Percentiles rank a stretch among this genome's conserved stretches.
phyloP scores from a whole-genome alignment of 2,113 vertebrate species.

The Dromiciops gliroides region DNA sequence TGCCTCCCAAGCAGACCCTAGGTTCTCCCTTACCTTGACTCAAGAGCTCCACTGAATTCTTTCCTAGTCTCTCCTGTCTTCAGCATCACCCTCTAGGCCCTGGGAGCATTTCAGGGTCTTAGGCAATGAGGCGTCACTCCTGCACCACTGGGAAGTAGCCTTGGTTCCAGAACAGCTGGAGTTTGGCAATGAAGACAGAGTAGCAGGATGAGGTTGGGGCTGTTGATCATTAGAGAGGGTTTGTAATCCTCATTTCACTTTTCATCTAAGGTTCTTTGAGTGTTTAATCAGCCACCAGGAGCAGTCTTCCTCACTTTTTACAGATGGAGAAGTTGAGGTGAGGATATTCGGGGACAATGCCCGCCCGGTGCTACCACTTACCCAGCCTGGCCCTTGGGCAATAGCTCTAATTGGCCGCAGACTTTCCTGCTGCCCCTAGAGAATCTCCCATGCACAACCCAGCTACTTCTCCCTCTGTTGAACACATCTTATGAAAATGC shows the following conservation, averaged over 20 bases:
- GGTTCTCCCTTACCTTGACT: neutral
- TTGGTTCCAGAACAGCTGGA: neutral
- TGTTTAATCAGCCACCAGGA: neutral
- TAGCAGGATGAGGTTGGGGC: neutral
- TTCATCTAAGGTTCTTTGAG: neutral
- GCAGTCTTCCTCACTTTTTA: neutral
- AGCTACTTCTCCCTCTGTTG: neutral
- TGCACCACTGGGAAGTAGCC: neutral
- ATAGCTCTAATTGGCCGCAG: neutral
- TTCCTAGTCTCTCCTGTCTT: neutral
- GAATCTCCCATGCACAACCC: conserved; percentile 40
- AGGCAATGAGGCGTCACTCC: neutral
- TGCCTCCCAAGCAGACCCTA: neutral
- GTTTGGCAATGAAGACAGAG: neutral
- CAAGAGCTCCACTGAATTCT: neutral
- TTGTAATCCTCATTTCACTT: neutral
- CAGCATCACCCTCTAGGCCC: neutral
- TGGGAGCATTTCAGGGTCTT: neutral
- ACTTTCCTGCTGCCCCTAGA: neutral
- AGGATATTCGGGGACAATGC: neutral
- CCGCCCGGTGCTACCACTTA: neutral
- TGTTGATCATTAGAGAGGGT: neutral
- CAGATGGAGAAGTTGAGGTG: neutral
- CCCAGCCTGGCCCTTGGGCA: neutral
- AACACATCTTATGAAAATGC: conserved; percentile 54